Percentiles rank a stretch among this genome's conserved stretches.
Evolutionary conservation across 2,888 invertebrate genomes (phyloP).

Genomic region (Himalopsyche anomala): DNA sequence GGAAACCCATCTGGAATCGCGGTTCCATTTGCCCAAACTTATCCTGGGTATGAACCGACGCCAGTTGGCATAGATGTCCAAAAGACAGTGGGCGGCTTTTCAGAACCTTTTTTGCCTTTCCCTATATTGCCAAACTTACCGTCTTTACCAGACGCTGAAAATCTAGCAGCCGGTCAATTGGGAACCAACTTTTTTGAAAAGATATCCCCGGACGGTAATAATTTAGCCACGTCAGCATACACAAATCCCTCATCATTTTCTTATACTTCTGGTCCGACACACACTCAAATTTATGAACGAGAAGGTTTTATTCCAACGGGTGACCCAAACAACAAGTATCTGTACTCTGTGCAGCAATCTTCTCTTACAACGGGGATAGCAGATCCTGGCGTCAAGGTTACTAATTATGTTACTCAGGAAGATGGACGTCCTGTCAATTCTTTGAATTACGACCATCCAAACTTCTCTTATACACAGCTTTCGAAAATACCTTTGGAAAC

Average conservation of each 20-base stretch:
- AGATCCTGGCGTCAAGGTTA: slow-evolving; percentile 48
- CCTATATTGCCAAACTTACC: slow-evolving; percentile 51
- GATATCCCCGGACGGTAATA: background rate
- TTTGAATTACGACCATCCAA: slow-evolving; percentile 56
- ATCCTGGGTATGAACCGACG: slow-evolving; percentile 57
- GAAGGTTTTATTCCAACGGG: slow-evolving; percentile 41
- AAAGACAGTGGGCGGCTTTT: background rate
- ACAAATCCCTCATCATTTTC: background rate
- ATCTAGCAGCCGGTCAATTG: slow-evolving; percentile 17
- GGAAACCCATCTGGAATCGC: background rate
- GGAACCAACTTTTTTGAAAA: background rate
- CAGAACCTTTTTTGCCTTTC: slow-evolving; percentile 44
- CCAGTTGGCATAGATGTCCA: slow-evolving; percentile 41
- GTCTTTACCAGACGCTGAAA: slow-evolving; percentile 47
- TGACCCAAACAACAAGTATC: slow-evolving; percentile 55
- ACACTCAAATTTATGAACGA: slow-evolving; percentile 45
- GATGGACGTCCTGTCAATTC: slow-evolving; percentile 51
- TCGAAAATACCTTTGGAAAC: slow-evolving; percentile 56
- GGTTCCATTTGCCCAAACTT: slow-evolving; percentile 36
- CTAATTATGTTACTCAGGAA: slow-evolving; percentile 22
- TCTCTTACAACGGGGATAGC: slow-evolving; percentile 36
- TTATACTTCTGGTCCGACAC: background rate
- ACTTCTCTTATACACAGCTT: slow-evolving; percentile 62
- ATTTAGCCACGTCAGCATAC: background rate
- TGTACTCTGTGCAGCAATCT: slow-evolving; percentile 53